Evolutionary conservation across 2,113 vertebrate species (phyloP).

Genomic region (Menidia beryllina): DNA sequence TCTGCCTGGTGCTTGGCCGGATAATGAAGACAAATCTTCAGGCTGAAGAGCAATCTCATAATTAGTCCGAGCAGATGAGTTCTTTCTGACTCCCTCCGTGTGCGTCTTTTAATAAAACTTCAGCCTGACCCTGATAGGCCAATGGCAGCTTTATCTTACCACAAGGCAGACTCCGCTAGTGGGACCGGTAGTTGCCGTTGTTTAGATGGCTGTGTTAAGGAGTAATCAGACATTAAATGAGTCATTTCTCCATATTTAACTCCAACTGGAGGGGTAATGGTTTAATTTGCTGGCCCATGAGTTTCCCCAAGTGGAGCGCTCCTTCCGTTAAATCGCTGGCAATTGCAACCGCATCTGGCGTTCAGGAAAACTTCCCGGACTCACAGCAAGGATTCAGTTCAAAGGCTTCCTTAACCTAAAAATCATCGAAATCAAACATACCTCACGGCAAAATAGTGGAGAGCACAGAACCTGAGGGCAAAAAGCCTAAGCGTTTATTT

Average conservation of each 20-base stretch:
- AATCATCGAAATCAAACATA: neutral
- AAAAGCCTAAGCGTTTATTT: neutral
- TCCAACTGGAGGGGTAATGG: slow-evolving; percentile 73
- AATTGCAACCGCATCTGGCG: slow-evolving; percentile 46
- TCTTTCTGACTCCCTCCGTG: slow-evolving; percentile 44
- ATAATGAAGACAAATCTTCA: slow-evolving; percentile 80
- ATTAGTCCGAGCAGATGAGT: slow-evolving; percentile 66
- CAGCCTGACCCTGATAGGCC: slow-evolving; percentile 46
- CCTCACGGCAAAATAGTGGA: neutral
- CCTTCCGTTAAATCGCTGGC: slow-evolving; percentile 64
- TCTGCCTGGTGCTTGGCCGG: slow-evolving; percentile 61
- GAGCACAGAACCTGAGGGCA: neutral
- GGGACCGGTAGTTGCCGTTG: slow-evolving; percentile 64
- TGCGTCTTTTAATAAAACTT: slow-evolving; percentile 73
- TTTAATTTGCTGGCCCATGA: slow-evolving; percentile 78
- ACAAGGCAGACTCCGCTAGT: slow-evolving; percentile 54
- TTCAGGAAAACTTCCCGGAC: slow-evolving; percentile 13
- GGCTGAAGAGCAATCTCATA: slow-evolving; percentile 72
- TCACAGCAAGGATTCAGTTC: neutral
- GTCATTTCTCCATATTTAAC: slow-evolving; percentile 79
- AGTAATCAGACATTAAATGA: slow-evolving; percentile 81
- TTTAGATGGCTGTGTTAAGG: slow-evolving; percentile 73
- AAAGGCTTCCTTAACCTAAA: neutral
- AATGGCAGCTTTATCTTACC: slow-evolving; percentile 59
- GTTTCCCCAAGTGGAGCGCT: slow-evolving; percentile 57